A percentile compares a stretch with the other conserved stretches of the same genome.
phyloP scores from a whole-genome alignment of 64 coral and sea anemone genomes.

The Pocillopora damicornis region DNA sequence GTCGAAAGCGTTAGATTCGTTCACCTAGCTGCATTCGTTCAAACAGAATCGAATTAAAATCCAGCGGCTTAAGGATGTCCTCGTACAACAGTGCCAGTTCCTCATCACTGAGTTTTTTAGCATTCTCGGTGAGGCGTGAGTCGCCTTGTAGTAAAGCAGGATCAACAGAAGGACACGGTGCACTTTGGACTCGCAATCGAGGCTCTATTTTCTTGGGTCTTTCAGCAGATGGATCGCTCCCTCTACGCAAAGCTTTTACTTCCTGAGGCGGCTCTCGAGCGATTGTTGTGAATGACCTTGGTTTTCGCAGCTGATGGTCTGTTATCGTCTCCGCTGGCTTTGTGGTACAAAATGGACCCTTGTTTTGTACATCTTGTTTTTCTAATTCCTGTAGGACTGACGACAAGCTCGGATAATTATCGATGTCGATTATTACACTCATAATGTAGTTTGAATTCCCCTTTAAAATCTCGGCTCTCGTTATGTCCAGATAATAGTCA shows the following conservation, averaged over 20 bases:
- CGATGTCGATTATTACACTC: background rate
- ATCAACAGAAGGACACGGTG: background rate
- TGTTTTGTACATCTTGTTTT: background rate
- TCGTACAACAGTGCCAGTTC: background rate
- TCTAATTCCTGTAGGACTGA: background rate
- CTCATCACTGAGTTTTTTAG: background rate
- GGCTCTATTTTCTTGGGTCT: background rate
- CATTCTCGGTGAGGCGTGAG: background rate
- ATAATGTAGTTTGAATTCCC: background rate
- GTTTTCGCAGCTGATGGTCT: background rate
- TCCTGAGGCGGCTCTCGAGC: background rate
- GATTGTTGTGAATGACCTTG: background rate
- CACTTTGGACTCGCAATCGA: background rate
- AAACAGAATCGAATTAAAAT: background rate
- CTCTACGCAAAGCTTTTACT: background rate
- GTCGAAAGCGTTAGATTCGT: no score
- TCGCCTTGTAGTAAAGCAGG: background rate
- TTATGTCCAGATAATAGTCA: no score
- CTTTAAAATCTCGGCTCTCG: no score
- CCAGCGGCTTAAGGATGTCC: background rate
- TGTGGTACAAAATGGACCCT: background rate
- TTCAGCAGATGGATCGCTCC: background rate
- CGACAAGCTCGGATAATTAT: background rate
- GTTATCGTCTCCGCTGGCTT: background rate
- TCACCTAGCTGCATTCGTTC: background rate